phyloP scores from a whole-genome alignment of 2,797 vertebrate species.

The Helarctos malayanus region DNA sequence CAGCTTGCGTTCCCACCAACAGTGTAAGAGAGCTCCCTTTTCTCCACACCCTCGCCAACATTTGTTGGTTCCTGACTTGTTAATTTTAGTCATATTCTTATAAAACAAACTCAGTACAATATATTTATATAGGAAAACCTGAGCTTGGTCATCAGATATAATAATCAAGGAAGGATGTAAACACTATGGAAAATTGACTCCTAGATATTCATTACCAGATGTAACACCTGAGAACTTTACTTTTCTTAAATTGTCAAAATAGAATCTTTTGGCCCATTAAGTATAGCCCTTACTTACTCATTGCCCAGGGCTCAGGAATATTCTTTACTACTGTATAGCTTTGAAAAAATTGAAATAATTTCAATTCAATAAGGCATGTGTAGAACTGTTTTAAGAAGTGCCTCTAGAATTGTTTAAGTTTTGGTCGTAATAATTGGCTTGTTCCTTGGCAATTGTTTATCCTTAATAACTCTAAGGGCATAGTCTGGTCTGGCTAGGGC shows the following conservation, averaged over 20 bases:
- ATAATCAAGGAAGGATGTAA: not conserved
- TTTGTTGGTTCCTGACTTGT: not conserved
- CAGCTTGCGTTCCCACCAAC: not conserved
- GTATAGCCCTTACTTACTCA: not conserved
- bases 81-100: slow-evolving; percentile 13
- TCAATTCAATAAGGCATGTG: not conserved
- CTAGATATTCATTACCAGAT: not conserved
- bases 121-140: not conserved
- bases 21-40: not conserved
- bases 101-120: not conserved
- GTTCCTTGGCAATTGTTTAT: slow-evolving; percentile 55
- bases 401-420: not conserved
- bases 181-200: not conserved
- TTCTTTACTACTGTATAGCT: not conserved
- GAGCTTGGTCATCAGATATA: not conserved
- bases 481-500: slow-evolving; percentile 31
- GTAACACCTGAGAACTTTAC: not conserved
- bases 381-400: slow-evolving; percentile 19
- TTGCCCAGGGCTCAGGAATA: not conserved
- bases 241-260: slow-evolving; percentile 35
- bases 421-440: slow-evolving; percentile 45
- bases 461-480: slow-evolving; percentile 48
- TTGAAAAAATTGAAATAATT: not conserved
- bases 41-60: not conserved
- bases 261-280: not conserved